Evolutionary conservation across 1,140 invertebrate genomes (phyloP), one percentile per base, ranked within the genome.

Genomic region (Berghia stephanieae): DNA sequence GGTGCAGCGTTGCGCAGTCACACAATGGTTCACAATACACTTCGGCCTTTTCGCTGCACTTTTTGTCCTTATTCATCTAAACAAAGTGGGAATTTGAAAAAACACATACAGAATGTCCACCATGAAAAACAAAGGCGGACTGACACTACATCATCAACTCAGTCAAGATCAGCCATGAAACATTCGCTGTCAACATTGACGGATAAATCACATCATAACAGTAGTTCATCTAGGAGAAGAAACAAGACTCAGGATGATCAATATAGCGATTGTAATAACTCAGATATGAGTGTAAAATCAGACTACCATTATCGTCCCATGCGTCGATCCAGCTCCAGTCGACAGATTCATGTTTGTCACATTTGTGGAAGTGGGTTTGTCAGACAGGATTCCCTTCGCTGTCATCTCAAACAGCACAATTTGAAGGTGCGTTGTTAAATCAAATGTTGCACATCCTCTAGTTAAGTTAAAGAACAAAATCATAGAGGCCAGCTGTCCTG

Each of bases 1-100:
- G 80, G 79, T 42, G 79, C 77, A 55, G 79, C 83, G 3, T 80
- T 91, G 13, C 86, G 84, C 27, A 84, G 84, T 66, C 90, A 91
- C 76, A 73, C 83, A 34, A 87, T 93, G 91, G 82, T 86, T 8
- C 90, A 91, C 73, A 87, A 86, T 52, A 82, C 86, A 21, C 87
- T 90, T 44, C 86, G 87, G 43, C 90, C 88, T 31, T 90, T 83
- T 78, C 38, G 60, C 1, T 91, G 90, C 77, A 69, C 76, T 13
- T 79, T 83, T 31, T 91, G 90, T 79, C 52, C 81, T 4, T 90
- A 89, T 73, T 81, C 81, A 24, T 86, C 86, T 8, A 83, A 81
- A 44, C 85, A 86, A 79, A 80, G 75, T 40, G 83, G 84, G 0
- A 86, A 85, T 67, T 79, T 87, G 24, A 82, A 82, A 60, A 78